Conservation (phyloP, 2,888 invertebrate genomes). For the Rhodophaea formosa region DNA sequence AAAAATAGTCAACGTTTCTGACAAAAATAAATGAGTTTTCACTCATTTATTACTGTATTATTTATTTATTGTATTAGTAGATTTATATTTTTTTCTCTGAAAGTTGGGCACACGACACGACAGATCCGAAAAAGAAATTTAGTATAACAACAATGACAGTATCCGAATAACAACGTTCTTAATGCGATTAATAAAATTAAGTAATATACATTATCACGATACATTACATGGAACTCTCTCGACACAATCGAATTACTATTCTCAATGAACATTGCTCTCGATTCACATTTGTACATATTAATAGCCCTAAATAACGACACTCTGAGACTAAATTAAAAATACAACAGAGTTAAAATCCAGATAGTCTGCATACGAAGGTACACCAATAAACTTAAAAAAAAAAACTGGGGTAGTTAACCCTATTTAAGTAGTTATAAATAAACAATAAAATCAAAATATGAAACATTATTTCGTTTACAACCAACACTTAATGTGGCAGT, state of each 20-base stretch:
- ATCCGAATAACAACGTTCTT: neutral
- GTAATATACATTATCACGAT: conserved; percentile 22
- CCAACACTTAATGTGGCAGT: conserved; percentile 4
- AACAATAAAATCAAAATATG: conserved; percentile 15
- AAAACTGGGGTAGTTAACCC: conserved; percentile 24
- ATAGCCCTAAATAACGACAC: neutral
- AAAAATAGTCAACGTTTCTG: no score
- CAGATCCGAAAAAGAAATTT: no score
- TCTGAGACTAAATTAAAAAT: neutral
- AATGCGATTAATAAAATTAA: neutral
- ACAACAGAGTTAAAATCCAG: neutral
- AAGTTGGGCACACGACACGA: no score
- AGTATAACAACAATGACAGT: no score
- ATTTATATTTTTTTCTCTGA: no score
- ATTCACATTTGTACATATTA: neutral
- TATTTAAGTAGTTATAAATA: conserved; percentile 20
- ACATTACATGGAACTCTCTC: conserved; percentile 25
- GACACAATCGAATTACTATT: neutral
- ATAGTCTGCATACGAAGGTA: neutral
- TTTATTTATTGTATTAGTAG: no score
- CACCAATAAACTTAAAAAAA: neutral
- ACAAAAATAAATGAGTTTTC: no score
- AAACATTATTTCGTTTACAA: neutral
- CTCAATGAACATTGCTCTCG: neutral
- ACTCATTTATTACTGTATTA: no score